phyloP scores from a whole-genome alignment of 23 tunicate species.

The Diplosoma virens region DNA sequence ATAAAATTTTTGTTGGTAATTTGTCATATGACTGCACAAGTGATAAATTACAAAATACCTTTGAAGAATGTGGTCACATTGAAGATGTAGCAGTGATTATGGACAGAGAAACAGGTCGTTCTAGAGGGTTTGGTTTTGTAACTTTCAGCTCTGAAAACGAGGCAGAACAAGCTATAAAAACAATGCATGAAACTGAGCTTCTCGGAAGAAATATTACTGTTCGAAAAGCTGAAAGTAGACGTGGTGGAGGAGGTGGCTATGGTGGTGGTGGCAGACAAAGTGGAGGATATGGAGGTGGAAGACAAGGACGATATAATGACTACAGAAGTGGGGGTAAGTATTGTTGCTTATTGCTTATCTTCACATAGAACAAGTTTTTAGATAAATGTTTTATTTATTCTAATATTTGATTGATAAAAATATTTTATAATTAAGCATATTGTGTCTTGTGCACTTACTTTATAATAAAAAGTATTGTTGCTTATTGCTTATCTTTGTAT shows the following conservation, averaged over 20 bases:
- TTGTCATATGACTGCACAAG: slow-evolving; percentile 27
- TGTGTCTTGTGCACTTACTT: too few relatives aligned
- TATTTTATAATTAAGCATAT: too few relatives aligned
- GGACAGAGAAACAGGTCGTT: slow-evolving; percentile 57
- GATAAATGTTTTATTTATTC: too few relatives aligned
- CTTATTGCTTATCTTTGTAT: too few relatives aligned
- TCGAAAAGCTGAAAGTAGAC: slow-evolving; percentile 16
- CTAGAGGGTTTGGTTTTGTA: slow-evolving; percentile 69
- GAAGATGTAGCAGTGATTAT: slow-evolving; percentile 35
- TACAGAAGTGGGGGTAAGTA: slow-evolving; percentile 13
- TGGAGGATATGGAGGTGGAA: slow-evolving; percentile 13
- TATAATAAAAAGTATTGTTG: too few relatives aligned
- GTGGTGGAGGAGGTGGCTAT: slow-evolving; percentile 52
- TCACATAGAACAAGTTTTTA: too few relatives aligned
- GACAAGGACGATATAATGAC: too few relatives aligned
- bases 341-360: too few relatives aligned
- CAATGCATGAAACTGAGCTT: slow-evolving; percentile 18
- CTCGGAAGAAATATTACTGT: slow-evolving; percentile 33
- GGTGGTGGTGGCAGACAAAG: slow-evolving; percentile 3
- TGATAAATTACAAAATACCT: slow-evolving; percentile 18
- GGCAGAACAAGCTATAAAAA: slow-evolving; percentile 21
- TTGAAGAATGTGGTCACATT: slow-evolving; percentile 15
- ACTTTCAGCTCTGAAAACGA: slow-evolving; percentile 18
- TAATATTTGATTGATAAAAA: too few relatives aligned
- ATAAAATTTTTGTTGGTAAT: slow-evolving; percentile 67